Evolutionary conservation across 2,888 invertebrate species (phyloP).

Genomic region (Brachynemurus nebulosus): DNA sequence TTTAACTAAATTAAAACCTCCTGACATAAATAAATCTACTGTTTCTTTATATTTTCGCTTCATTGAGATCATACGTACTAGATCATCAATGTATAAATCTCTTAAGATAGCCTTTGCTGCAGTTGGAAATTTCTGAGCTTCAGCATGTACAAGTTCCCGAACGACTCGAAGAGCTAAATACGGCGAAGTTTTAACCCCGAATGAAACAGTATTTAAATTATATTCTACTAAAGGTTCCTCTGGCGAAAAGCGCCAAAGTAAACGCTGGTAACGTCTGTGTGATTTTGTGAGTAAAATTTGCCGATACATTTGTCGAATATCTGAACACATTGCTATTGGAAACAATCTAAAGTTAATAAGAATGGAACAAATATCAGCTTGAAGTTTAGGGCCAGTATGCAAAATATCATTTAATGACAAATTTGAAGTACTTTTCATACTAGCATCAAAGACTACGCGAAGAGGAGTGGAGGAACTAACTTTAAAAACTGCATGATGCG

Average conservation of each 20-base stretch:
- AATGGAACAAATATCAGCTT: constrained; percentile 8
- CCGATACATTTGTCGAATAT: constrained; percentile 14
- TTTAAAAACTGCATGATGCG: constrained; percentile 7
- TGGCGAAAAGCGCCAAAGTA: constrained; percentile 7
- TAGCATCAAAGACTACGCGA: constrained; percentile 9
- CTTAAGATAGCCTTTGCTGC: not conserved
- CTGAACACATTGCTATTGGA: constrained; percentile 11
- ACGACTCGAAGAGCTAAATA: constrained; percentile 12
- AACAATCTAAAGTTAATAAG: constrained; percentile 11
- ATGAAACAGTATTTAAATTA: constrained; percentile 9
- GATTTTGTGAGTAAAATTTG: constrained; percentile 8
- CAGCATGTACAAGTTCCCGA: constrained; percentile 9
- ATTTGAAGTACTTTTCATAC: not conserved
- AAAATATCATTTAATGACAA: constrained; percentile 10
- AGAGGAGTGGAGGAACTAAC: constrained; percentile 4
- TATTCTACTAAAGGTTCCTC: constrained; percentile 4
- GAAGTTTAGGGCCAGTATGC: constrained; percentile 11
- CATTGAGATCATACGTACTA: no score
- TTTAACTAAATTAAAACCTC: constrained; percentile 10
- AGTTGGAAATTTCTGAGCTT: constrained; percentile 5
- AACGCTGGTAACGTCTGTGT: constrained; percentile 9
- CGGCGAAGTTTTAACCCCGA: constrained; percentile 10
- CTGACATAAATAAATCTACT: constrained; percentile 3
- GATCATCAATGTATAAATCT: constrained; percentile 11
- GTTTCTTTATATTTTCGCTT: no score